Conservation (phyloP, 92 coral and sea anemone species). For the Phenganax subtilis region DNA sequence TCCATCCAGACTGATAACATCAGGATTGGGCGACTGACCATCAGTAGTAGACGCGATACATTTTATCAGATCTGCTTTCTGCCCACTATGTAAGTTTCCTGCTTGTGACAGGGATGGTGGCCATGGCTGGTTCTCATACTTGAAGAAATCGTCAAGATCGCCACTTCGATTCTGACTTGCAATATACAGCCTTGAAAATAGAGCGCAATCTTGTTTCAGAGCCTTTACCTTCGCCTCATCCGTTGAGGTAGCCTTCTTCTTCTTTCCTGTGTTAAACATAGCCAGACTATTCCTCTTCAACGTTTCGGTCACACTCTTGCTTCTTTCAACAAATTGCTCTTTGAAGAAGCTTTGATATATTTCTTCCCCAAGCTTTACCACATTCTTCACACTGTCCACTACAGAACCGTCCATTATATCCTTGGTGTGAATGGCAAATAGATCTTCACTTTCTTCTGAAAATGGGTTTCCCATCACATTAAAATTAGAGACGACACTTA, state of each 20-base stretch:
- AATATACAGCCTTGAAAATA: slow-evolving; percentile 52
- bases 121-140: slow-evolving; percentile 55
- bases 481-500: slow-evolving; percentile 41
- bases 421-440: slow-evolving; percentile 58
- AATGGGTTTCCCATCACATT: slow-evolving; percentile 64
- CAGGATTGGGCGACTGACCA: slow-evolving; percentile 25
- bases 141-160: slow-evolving; percentile 50
- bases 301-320: slow-evolving; percentile 35
- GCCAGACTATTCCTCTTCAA: slow-evolving; percentile 31
- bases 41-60: slow-evolving; percentile 36
- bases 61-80: slow-evolving; percentile 56
- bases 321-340: slow-evolving; percentile 43
- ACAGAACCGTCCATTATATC: slow-evolving; percentile 50
- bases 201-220: slow-evolving; percentile 51
- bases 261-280: slow-evolving; percentile 8
- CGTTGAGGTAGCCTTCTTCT: slow-evolving; percentile 33
- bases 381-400: slow-evolving; percentile 34
- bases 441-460: slow-evolving; percentile 53
- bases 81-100: slow-evolving; percentile 55
- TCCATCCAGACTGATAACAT: slow-evolving; percentile 53
- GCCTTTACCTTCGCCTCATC: slow-evolving; percentile 48
- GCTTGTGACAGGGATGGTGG: slow-evolving; percentile 50
- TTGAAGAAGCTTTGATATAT: slow-evolving; percentile 46
- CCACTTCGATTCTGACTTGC: slow-evolving; percentile 56
- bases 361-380: slow-evolving; percentile 40